Base-by-base conservation (phyloP, 2,113 vertebrate genomes). In the Grallaria varia region DNA sequence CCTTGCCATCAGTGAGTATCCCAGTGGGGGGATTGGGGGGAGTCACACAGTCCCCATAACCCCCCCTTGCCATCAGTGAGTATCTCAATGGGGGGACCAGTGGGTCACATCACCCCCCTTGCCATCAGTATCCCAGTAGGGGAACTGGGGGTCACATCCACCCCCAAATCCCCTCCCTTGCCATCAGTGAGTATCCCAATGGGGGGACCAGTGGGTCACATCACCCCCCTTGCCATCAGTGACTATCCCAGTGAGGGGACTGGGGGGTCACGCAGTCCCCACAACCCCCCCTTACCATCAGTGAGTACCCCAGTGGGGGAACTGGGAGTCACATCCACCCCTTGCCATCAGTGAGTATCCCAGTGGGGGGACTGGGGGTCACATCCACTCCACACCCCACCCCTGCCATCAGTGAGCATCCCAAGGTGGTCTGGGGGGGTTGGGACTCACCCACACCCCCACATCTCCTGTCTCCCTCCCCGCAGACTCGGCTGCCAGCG, bases 181-280 rank as follows among this genome's bases (percentile, higher is more conserved):
- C 97, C 84, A 97, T 98, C 89, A 98, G 99, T 99, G 96, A 97
- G 98, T 96, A 52, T 3, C 17, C 3, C 30, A 3, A n/a, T 21
- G 9, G 45, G 45, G 45, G 45, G 44, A 12, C 19, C 20, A 13
- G 20, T 71, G 49, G 12, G 9, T 53, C 47, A 23, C 56, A 33
- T 8, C 1, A 21, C 16, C 22, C 19, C 28, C n/a, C 37, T 25
- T 6, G 37, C 77, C 44, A 8, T 3, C 37, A 98, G 98, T 98
- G 95, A 97, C 98, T 93, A 49, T 4, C 10, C 1, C n/a, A 6
- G 22, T 17, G 2, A 23, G 16, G 9, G 12, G 1, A n/a, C 17
- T 12, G 1, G 2, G 69, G 27, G 8, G 2, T 35, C 20, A 28
- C 63, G 27, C 0, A 40, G 8, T 12, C 35, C 73, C 8, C 0